Evolutionary conservation across 1,140 invertebrate genomes (phyloP).

Genomic region (Drosophila funebris): DNA sequence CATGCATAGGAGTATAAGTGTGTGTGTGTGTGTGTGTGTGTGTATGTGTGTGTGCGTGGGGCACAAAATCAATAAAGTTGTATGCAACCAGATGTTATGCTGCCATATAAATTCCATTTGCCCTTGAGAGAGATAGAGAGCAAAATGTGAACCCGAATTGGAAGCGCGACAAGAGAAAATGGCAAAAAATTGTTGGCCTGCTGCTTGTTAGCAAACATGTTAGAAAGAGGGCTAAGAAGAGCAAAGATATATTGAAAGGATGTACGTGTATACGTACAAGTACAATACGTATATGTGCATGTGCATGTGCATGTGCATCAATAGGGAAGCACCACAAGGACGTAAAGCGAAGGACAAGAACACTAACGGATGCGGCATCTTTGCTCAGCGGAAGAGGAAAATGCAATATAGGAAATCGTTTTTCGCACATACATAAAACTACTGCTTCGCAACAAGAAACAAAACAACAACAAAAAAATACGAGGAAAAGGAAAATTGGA

Average conservation of each 20-base stretch:
- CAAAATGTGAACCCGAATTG: not conserved
- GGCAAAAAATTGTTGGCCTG: slow-evolving; percentile 39
- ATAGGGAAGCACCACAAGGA: slow-evolving; percentile 13
- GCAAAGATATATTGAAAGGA: not conserved
- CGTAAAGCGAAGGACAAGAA: not conserved
- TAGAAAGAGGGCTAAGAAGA: not conserved
- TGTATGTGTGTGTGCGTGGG: slow-evolving; percentile 1
- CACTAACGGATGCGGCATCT: slow-evolving; percentile 71
- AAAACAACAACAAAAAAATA: not conserved
- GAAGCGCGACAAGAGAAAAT: slow-evolving; percentile 31
- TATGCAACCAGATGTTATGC: slow-evolving; percentile 55
- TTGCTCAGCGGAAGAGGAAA: slow-evolving; percentile 77
- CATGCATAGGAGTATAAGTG: not conserved
- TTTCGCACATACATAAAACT: slow-evolving; percentile 72
- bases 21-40: slow-evolving; percentile 4
- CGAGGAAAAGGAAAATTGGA: not conserved
- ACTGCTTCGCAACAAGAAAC: not conserved
- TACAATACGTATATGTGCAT: slow-evolving; percentile 3
- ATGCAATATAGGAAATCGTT: slow-evolving; percentile 83
- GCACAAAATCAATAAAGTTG: slow-evolving; percentile 65
- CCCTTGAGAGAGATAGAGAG: slow-evolving; percentile 63
- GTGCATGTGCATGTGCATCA: slow-evolving; percentile 42
- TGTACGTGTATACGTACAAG: too few relatives aligned
- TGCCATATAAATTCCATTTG: slow-evolving; percentile 68
- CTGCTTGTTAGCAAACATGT: slow-evolving; percentile 49